Base-by-base conservation (phyloP, 1,140 invertebrate species). In the Conus betulinus region DNA sequence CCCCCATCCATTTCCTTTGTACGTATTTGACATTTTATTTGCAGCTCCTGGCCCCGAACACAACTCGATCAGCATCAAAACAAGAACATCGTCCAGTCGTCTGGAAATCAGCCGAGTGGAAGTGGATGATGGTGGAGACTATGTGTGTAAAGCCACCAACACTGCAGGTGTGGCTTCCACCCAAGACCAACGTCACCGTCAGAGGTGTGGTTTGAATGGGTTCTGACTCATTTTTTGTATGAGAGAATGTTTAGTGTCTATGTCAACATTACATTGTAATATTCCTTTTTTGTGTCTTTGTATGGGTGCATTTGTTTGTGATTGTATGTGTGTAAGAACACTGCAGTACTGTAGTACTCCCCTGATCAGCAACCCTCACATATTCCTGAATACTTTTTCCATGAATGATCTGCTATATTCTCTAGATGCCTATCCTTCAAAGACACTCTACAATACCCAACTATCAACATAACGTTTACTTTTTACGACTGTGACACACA, bases 21-120 rank as follows among this genome's bases (percentile, higher is more conserved):
- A 39, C 39, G 3, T 39, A 3, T 39, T 39, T 39, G 39, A 39
- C 39, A 39, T 39, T 39, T 39, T 39, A 39, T 39, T 87, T 83
- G 4, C 85, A 93, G 93, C 87, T 92, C 5, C 79, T 93, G 89
- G 88, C 89, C 51, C 89, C 90, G 88, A 92, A 92, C n/a, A n/a
- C 79, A 91, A 93, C 52, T 78, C 89, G 11, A 90, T 92, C 15
- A 88, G 85, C 23, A 91, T 92, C 60, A 92, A 89, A 25, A 91
- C 88, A 63, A 81, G 89, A 52, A 88, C 87, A n/a, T 93, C 93
- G 13, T 84, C 90, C 51, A 92, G 91, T 84, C 98, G 98, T 93
- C 95, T 99, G 88, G 97, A 97, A 91, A 98, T 99, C 90, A 97
- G 97, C 13, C 98, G 99, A 94, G 98, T 99, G 93, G 98, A 98